Conservation (phyloP, 2,888 invertebrate genomes). For the Ashinkailepas kermadecensis region DNA sequence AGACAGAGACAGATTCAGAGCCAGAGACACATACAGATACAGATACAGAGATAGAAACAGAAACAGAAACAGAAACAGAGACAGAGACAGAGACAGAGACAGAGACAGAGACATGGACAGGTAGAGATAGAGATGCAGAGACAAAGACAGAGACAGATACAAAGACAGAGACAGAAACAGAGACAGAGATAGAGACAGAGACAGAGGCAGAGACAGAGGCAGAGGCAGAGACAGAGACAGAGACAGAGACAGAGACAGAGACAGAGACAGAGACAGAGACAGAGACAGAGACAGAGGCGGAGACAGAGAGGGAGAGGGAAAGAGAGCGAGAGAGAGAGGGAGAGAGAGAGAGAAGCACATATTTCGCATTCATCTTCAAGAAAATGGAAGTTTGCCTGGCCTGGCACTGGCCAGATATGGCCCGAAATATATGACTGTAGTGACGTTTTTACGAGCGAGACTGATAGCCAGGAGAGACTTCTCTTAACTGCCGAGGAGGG, state of each 20-base stretch:
- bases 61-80: not conserved
- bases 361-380: too few species aligned
- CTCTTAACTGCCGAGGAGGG: too few species aligned
- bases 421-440: too few species aligned
- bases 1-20: not conserved
- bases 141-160: not conserved
- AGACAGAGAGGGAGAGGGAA: not conserved
- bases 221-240: not conserved
- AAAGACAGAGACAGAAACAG: not conserved
- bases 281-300: not conserved
- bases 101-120: not conserved
- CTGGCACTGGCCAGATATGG: too few species aligned
- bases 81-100: not conserved
- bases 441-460: too few species aligned
- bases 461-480: too few species aligned
- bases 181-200: not conserved
- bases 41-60: not conserved
- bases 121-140: not conserved
- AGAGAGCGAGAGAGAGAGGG: not conserved
- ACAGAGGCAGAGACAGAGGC: not conserved
- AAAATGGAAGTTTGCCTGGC: too few species aligned
- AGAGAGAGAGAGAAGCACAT: not conserved
- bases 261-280: not conserved
- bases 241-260: not conserved
- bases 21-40: not conserved